A percentile compares a stretch with the other conserved stretches of the same genome.
Evolutionary conservation across 2,888 invertebrate species (phyloP).

Genomic region (Listrodromus nycthemerus): DNA sequence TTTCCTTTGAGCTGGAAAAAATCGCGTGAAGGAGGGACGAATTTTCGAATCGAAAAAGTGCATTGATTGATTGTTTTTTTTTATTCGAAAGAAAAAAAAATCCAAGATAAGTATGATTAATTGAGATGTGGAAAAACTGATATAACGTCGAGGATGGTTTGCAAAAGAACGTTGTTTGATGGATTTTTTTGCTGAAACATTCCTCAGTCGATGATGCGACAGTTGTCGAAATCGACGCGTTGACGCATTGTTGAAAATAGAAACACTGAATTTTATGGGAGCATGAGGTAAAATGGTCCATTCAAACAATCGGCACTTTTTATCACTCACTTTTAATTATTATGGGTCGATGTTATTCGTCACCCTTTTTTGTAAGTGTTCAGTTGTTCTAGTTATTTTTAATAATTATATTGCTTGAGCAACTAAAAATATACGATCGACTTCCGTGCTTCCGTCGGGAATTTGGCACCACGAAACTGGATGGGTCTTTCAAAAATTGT

Average conservation of each 20-base stretch:
- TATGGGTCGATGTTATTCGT: neutral
- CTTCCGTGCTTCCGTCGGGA: neutral
- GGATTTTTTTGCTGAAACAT: neutral
- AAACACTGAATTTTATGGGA: neutral
- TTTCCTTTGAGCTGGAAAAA: constrained; percentile 31
- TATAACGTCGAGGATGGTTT: neutral
- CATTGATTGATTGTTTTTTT: constrained; percentile 46
- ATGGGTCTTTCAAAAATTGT: neutral
- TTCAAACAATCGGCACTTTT: neutral
- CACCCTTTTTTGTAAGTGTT: too few relatives aligned
- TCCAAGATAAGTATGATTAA: constrained; percentile 44
- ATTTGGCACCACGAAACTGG: neutral
- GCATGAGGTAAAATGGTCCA: neutral
- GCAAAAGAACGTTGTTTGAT: neutral
- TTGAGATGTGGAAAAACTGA: constrained; percentile 9
- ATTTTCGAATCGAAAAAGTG: constrained; percentile 18
- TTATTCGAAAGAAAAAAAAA: neutral
- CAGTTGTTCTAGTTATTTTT: too few relatives aligned
- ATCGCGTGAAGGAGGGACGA: constrained; percentile 4
- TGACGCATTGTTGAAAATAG: neutral
- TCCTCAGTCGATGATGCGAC: neutral
- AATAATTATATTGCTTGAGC: neutral
- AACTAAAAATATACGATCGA: neutral
- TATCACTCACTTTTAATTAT: neutral
- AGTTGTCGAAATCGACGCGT: neutral